These are phyloP conservation scores for Steromphala cineraria DNA, from an alignment of 2,888 invertebrate species.

Conservation along the genomic window DNA sequence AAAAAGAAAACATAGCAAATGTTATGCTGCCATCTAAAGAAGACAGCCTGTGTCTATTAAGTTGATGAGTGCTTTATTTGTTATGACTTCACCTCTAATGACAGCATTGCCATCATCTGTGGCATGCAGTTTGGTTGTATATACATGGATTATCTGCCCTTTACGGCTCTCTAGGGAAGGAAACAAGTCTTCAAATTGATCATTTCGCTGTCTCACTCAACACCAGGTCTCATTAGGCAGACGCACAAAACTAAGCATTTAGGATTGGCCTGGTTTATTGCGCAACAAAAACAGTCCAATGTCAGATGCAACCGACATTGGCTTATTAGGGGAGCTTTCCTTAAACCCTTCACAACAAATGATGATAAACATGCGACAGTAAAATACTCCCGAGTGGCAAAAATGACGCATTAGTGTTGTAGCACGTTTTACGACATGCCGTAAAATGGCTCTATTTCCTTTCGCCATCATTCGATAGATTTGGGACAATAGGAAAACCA, in stretches of 20 bases:
- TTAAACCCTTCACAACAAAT: not conserved
- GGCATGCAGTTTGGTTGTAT: not conserved
- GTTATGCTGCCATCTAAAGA: too few relatives aligned
- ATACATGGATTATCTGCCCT: constrained; percentile 5
- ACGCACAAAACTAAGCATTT: not conserved
- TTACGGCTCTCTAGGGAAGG: not conserved
- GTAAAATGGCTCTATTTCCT: not conserved
- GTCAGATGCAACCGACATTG: not conserved
- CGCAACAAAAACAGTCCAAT: not conserved
- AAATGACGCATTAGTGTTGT: not conserved
- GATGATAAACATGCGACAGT: not conserved
- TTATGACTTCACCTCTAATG: not conserved
- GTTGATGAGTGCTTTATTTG: too few relatives aligned
- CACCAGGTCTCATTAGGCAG: not conserved
- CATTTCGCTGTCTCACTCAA: constrained; percentile 1
- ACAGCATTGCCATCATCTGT: not conserved
- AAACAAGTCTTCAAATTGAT: not conserved
- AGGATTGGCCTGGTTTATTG: not conserved
- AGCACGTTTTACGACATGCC: not conserved
- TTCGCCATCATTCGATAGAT: not conserved
- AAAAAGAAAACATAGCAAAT: too few relatives aligned
- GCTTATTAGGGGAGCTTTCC: not conserved
- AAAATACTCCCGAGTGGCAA: not conserved
- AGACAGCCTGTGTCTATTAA: too few relatives aligned
- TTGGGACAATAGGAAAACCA: not conserved